Conservation (phyloP, 2,113 vertebrate species). For the Calyptommatus sinebrachiatus region DNA sequence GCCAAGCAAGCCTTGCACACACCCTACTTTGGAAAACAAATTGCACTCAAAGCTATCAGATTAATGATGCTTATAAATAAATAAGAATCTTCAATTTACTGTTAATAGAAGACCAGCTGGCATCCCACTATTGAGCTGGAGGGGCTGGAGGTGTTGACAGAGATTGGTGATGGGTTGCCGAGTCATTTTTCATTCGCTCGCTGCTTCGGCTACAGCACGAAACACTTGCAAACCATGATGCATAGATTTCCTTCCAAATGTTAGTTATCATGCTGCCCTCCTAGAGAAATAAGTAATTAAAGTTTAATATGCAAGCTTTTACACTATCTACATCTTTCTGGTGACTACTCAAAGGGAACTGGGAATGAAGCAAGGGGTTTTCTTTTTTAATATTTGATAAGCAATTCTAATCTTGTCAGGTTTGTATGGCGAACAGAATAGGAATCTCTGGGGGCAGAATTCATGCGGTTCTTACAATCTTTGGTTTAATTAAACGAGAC, state of each 20-base stretch:
- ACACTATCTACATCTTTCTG: conserved; percentile 51
- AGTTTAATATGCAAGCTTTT: conserved; percentile 54
- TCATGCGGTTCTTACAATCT: conserved; percentile 27
- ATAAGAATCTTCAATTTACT: conserved; percentile 55
- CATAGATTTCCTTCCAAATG: conserved; percentile 37
- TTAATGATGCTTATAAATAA: conserved; percentile 59
- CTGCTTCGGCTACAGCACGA: conserved; percentile 26
- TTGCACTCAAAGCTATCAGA: conserved; percentile 40
- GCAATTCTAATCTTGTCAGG: conserved; percentile 55
- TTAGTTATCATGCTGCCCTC: conserved; percentile 28
- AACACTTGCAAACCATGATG: conserved; percentile 37
- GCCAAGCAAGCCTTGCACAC: neutral
- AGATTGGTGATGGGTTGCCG: conserved; percentile 44
- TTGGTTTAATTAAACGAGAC: conserved; percentile 23
- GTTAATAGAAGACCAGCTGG: conserved; percentile 55
- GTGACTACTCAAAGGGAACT: conserved; percentile 52
- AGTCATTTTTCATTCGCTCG: conserved; percentile 58
- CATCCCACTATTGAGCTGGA: conserved; percentile 41
- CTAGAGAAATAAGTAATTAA: conserved; percentile 60
- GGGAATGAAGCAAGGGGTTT: conserved; percentile 39
- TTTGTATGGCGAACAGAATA: conserved; percentile 51
- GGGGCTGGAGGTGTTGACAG: conserved; percentile 42
- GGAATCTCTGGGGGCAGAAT: conserved; percentile 30
- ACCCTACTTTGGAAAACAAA: conserved; percentile 31
- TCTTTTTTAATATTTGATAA: conserved; percentile 53